phyloP scores from a whole-genome alignment of 2,888 invertebrate genomes.

The Nematopogon swammerdamellus region DNA sequence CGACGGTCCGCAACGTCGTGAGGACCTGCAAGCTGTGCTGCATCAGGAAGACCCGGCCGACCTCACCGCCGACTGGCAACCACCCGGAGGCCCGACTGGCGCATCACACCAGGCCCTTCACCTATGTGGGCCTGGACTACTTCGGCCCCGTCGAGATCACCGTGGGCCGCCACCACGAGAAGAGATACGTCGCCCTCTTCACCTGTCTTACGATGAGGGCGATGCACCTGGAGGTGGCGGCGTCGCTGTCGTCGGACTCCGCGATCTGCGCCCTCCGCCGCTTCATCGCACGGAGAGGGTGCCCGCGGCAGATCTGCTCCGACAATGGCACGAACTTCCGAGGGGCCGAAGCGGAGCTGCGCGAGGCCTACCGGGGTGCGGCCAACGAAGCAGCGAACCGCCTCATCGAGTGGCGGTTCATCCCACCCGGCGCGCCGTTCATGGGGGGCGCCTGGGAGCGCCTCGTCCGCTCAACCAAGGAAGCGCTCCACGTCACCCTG shows the following conservation, averaged over 20 bases:
- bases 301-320: slow-evolving; percentile 5
- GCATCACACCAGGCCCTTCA: slow-evolving; percentile 1
- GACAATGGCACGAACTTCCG: slow-evolving; percentile 10
- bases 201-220: neutral
- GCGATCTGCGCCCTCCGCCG: slow-evolving; percentile 2
- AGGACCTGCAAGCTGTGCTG: slow-evolving; percentile 3
- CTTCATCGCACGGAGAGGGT: slow-evolving; percentile 7
- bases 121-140: slow-evolving; percentile 6
- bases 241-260: neutral
- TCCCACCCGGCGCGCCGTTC: too few relatives aligned
- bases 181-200: slow-evolving; percentile 1
- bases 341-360: slow-evolving; percentile 4
- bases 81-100: slow-evolving; percentile 1
- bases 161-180: slow-evolving; percentile 3
- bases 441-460: too few relatives aligned
- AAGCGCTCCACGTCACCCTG: too few relatives aligned
- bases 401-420: slow-evolving; percentile 4
- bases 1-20: slow-evolving; percentile 4
- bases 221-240: slow-evolving; percentile 1
- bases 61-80: slow-evolving; percentile 11
- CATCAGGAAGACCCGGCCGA: slow-evolving; percentile 8
- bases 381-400: slow-evolving; percentile 2
- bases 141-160: slow-evolving; percentile 5
- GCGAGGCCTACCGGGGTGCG: neutral
- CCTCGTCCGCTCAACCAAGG: too few relatives aligned